These are phyloP conservation scores for Rotaria sp. DNA, from an alignment of 2,888 invertebrate species.

Conservation along the genomic window DNA sequence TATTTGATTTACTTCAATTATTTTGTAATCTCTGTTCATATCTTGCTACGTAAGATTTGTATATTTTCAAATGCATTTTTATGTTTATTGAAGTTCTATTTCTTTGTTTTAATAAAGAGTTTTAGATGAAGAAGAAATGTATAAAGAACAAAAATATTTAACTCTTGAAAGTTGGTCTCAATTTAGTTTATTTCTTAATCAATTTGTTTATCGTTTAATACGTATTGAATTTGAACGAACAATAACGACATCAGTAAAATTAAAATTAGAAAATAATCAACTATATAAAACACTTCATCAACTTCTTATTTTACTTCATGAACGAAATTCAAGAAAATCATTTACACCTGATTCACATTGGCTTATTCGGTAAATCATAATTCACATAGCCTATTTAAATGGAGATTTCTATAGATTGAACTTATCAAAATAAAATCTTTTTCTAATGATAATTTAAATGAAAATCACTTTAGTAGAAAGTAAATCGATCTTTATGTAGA, in stretches of 20 bases:
- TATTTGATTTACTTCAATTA: constrained; percentile 37
- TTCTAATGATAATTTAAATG: too few species aligned
- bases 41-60: constrained; percentile 25
- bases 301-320: constrained; percentile 29
- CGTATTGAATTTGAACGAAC: constrained; percentile 7
- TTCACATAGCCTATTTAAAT: too few species aligned
- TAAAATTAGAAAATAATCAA: constrained; percentile 29
- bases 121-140: constrained; percentile 40
- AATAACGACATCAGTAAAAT: neutral
- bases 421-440: too few species aligned
- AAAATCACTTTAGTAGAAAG: too few species aligned
- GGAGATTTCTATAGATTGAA: too few species aligned
- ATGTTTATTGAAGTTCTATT: neutral
- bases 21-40: constrained; percentile 34
- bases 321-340: constrained; percentile 31
- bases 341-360: constrained; percentile 14
- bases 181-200: constrained; percentile 33
- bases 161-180: constrained; percentile 25
- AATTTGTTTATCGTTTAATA: constrained; percentile 32
- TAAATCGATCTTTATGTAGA: too few species aligned
- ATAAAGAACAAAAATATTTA: constrained; percentile 35
- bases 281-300: constrained; percentile 34
- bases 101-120: neutral
- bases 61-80: neutral
- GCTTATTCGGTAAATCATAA: neutral